Percentiles rank a stretch among this genome's conserved stretches.
These are phyloP conservation scores for Drosophila paramelanica DNA, from an alignment of 2,888 invertebrate genomes.

Conservation along the genomic window DNA sequence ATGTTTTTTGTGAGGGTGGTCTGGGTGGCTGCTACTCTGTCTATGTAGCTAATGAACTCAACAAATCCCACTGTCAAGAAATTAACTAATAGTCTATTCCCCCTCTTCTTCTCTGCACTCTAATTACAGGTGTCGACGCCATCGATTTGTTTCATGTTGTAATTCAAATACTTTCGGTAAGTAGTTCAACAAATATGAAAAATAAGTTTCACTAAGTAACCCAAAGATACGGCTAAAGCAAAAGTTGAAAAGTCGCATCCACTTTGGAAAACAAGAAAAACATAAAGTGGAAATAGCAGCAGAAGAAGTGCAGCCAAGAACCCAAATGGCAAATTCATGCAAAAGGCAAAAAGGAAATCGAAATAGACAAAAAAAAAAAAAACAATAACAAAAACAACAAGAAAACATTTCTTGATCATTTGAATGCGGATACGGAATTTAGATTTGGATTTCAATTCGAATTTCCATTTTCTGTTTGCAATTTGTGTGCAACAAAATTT, in stretches of 20 bases:
- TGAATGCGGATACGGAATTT: slow-evolving; percentile 21
- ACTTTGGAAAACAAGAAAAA: slow-evolving; percentile 15
- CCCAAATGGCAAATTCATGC: slow-evolving; percentile 30
- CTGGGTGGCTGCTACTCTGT: not conserved
- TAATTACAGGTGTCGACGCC: slow-evolving; percentile 68
- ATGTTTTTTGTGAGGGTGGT: not conserved
- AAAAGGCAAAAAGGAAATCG: slow-evolving; percentile 6
- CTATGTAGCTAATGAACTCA: slow-evolving; percentile 40
- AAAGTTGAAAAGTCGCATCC: slow-evolving; percentile 21
- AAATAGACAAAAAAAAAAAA: not conserved
- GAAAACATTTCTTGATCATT: slow-evolving; percentile 25
- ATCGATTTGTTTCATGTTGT: slow-evolving; percentile 76
- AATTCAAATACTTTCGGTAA: slow-evolving; percentile 73
- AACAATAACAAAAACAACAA: not conserved
- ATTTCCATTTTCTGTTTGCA: slow-evolving; percentile 36
- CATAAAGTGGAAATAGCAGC: slow-evolving; percentile 22
- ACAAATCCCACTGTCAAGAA: slow-evolving; percentile 31
- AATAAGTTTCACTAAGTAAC: slow-evolving; percentile 12
- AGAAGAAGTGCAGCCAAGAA: slow-evolving; percentile 17
- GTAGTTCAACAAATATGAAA: slow-evolving; percentile 32
- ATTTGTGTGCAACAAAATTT: slow-evolving; percentile 38
- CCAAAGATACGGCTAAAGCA: slow-evolving; percentile 17
- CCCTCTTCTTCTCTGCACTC: slow-evolving; percentile 1
- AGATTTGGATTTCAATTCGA: slow-evolving; percentile 25
- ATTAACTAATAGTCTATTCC: slow-evolving; percentile 29